Evolutionary conservation across 2,888 invertebrate genomes (phyloP).

Genomic region (Melangyna quadrimaculata): DNA sequence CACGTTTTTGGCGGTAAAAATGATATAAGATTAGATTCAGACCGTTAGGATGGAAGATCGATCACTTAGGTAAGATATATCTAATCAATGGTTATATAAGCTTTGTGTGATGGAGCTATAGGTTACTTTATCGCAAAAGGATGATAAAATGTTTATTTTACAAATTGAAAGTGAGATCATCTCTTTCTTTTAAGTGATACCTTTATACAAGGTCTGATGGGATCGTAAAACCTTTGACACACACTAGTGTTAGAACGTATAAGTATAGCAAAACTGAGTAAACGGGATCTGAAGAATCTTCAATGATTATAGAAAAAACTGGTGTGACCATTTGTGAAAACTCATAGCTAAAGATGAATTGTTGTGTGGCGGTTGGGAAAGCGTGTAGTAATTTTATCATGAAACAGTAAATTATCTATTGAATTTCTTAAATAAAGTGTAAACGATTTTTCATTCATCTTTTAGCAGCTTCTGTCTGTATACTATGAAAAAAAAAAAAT

Average conservation of each 20-base stretch:
- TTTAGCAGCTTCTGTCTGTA: too few relatives aligned
- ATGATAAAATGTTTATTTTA: background rate
- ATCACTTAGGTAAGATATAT: slow-evolving; percentile 3
- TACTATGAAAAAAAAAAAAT: too few relatives aligned
- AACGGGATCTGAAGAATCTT: background rate
- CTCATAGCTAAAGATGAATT: background rate
- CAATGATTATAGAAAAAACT: background rate
- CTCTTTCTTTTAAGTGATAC: too few relatives aligned
- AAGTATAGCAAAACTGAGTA: background rate
- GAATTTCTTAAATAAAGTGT: too few relatives aligned
- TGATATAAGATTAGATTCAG: slow-evolving; percentile 15
- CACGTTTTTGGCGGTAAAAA: slow-evolving; percentile 28
- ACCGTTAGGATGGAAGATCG: slow-evolving; percentile 30
- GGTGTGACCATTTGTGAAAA: background rate
- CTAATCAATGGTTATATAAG: background rate
- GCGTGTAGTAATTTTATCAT: too few relatives aligned
- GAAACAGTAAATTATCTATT: too few relatives aligned
- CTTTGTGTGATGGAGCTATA: background rate
- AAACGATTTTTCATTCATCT: too few relatives aligned
- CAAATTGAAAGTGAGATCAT: background rate
- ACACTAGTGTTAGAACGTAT: background rate
- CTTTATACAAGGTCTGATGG: too few relatives aligned
- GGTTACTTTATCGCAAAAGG: background rate
- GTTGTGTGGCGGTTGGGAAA: too few relatives aligned
- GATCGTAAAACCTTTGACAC: background rate